Evolutionary conservation across 2,113 vertebrate species (phyloP).

Genomic region (Ptychochromis oligacanthus): DNA sequence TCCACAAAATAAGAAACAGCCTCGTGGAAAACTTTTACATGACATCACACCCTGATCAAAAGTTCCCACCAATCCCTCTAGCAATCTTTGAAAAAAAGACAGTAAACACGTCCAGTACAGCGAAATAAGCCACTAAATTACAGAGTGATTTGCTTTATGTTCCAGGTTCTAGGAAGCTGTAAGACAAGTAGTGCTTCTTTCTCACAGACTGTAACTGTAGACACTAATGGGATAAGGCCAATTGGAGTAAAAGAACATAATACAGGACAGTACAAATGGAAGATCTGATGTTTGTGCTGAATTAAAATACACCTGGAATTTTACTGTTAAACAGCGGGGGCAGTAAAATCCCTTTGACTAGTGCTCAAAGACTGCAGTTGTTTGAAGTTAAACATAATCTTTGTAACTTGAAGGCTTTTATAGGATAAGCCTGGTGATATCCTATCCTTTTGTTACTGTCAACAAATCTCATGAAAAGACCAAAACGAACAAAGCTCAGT

Average conservation of each 20-base stretch:
- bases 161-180: neutral
- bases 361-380: neutral
- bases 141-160: neutral
- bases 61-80: neutral
- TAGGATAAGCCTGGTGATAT: neutral
- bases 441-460: neutral
- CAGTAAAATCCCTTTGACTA: neutral
- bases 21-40: constrained; percentile 10
- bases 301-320: constrained; percentile 18
- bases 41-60: constrained; percentile 17
- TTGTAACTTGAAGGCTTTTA: neutral
- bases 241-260: constrained; percentile 1
- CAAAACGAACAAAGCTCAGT: no score
- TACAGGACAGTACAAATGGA: neutral
- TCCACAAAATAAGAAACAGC: constrained; percentile 12
- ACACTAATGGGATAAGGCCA: neutral
- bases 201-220: neutral
- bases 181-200: neutral
- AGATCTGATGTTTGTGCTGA: constrained; percentile 10
- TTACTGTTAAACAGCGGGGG: neutral
- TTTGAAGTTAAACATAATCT: neutral
- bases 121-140: neutral
- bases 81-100: neutral
- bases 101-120: neutral
- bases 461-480: neutral